Base-by-base conservation (phyloP, 2,888 invertebrate genomes). In the Oligia strigilis region DNA sequence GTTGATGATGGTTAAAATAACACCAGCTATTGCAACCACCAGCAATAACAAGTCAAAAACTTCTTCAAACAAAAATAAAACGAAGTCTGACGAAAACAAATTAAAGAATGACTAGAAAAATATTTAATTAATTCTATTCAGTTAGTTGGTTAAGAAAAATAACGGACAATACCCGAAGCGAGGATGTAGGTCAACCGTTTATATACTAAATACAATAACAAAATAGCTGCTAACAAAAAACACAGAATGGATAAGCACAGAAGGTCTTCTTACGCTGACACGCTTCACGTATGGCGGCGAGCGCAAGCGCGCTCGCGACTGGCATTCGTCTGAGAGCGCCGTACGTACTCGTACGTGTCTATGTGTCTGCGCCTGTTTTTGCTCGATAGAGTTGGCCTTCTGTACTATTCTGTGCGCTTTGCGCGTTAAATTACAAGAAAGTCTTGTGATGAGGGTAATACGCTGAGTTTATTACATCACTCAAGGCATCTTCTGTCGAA, bases 101-200 rank as follows among this genome's bases (percentile, higher is more conserved):
- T 29, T 29, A 77, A 52, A 65, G 66, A 23, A 71, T 62, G 60
- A 55, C 23, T n/a, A 43, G 43, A 70, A 72, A 69, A 58, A 62
- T 49, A 67, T 74, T 66, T 69, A 58, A 84, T 75, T 82, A 70
- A 80, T 80, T 76, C n/a, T 64, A 82, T 84, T 75, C 58, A 55
- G 19, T 66, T 49, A 49, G 40, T 64, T 36, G 52, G 43, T 55
- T 70, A 52, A 64, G 67, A 67, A 83, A 65, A 74, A 76, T 62
- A 79, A 62, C 23, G 13, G 65, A 81, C 49, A 40, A 23, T 29
- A n/a, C 43, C 36, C 70, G 23, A 19, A 62, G 49, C 75, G 4
- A 65, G 29, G 72, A 83, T 70, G 58, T 70, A 75, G 73, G 78
- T 69, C 73, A 72, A 43, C 58, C 75, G 64, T 40, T 70, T 29